phyloP scores from a whole-genome alignment of 2,888 invertebrate species.

The Noctua janthe region DNA sequence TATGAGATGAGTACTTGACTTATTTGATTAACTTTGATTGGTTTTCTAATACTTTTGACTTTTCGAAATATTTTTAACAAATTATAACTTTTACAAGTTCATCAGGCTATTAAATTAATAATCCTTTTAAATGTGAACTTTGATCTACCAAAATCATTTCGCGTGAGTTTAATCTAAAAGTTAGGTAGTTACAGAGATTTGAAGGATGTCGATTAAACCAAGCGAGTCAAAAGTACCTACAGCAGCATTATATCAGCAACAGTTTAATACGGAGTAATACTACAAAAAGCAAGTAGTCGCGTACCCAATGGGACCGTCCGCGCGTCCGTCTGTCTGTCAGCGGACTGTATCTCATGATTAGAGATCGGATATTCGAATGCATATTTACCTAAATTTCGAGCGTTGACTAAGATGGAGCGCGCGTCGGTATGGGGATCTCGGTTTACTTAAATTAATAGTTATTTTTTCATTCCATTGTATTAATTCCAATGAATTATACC shows the following conservation, averaged over 20 bases:
- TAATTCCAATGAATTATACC: no score
- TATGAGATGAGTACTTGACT: conserved; percentile 20
- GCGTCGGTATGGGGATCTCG: no score
- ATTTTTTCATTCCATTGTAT: no score
- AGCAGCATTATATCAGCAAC: background rate
- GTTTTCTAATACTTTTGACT: conserved; percentile 25
- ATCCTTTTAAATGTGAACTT: conserved; percentile 13
- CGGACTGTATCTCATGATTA: no score
- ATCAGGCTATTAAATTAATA: conserved; percentile 20
- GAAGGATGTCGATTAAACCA: background rate
- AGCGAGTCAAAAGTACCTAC: background rate
- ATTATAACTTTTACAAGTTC: conserved; percentile 13
- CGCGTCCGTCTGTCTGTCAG: no score
- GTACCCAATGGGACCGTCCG: no score
- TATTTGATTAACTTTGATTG: conserved; percentile 42
- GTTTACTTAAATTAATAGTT: no score
- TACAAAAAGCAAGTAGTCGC: background rate
- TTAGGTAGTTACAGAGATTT: background rate
- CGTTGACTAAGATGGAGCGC: no score
- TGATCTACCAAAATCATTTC: background rate
- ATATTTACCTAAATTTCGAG: no score
- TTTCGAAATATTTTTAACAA: conserved; percentile 29
- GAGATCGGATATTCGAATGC: no score
- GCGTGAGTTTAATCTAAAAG: background rate
- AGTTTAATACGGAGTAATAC: background rate